A percentile compares a stretch with the other conserved stretches of the same genome.
Conservation (phyloP, 2,113 vertebrate species). For the Coreoperca whiteheadi region DNA sequence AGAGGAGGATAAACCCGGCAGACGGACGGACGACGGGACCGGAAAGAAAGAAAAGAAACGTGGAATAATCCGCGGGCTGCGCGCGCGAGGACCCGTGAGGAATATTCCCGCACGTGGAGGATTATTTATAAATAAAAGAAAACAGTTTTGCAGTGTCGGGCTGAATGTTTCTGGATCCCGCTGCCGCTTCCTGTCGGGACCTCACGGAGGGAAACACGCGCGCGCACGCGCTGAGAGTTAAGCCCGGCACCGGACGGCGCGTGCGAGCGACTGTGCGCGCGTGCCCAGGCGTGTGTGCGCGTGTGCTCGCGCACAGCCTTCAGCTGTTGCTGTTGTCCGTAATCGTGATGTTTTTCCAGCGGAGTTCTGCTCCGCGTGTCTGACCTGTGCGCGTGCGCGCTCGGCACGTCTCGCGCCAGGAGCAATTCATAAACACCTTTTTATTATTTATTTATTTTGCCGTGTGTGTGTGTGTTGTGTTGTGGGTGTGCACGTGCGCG, state of each 20-base stretch:
- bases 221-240: slow-evolving; percentile 16
- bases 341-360: neutral
- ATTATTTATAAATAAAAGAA: neutral
- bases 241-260: slow-evolving; percentile 30
- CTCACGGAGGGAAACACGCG: neutral
- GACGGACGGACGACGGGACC: slow-evolving; percentile 37
- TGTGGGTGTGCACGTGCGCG: slow-evolving; percentile 9
- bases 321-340: neutral
- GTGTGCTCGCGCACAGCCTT: neutral
- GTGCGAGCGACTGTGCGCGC: neutral
- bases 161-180: slow-evolving; percentile 19
- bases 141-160: neutral
- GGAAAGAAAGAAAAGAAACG: slow-evolving; percentile 26
- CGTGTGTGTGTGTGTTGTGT: neutral
- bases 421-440: neutral
- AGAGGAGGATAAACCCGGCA: neutral
- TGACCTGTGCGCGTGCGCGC: neutral
- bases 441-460: neutral
- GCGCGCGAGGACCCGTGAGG: slow-evolving; percentile 20
- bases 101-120: slow-evolving; percentile 6
- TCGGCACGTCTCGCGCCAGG: neutral
- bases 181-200: slow-evolving; percentile 31
- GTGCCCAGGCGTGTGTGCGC: slow-evolving; percentile 27
- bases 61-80: slow-evolving; percentile 5
- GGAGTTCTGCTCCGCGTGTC: neutral